phyloP scores from a whole-genome alignment of 2,113 vertebrate genomes.

The Phaethon lepturus region DNA sequence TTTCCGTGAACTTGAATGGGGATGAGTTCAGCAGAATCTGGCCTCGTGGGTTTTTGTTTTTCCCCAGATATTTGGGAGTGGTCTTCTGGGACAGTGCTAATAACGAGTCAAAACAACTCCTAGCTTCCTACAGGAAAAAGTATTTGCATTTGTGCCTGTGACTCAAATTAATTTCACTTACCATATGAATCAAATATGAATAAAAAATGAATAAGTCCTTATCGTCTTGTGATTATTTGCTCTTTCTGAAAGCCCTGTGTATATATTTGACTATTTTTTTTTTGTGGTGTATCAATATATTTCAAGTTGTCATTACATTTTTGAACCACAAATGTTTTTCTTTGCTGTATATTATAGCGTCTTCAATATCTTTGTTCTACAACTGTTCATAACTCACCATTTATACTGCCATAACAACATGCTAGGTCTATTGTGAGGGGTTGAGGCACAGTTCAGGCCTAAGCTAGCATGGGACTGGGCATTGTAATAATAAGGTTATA shows the following conservation, averaged over 20 bases:
- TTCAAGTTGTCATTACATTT: not conserved
- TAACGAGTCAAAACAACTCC: not conserved
- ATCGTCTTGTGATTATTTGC: constrained; percentile 9
- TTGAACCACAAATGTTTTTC: not conserved
- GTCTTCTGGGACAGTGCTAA: not conserved
- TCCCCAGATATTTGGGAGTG: not conserved
- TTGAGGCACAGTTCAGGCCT: not conserved
- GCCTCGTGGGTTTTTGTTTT: not conserved
- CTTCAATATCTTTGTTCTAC: not conserved
- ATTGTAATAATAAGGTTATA: not conserved
- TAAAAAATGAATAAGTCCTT: not conserved
- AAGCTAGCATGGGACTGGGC: not conserved
- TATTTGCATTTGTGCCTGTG: not conserved
- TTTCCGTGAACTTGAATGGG: not conserved
- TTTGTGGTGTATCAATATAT: not conserved
- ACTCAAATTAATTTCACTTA: constrained; percentile 12
- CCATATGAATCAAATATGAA: not conserved
- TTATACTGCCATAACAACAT: not conserved
- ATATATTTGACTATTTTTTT: not conserved
- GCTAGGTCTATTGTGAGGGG: not conserved
- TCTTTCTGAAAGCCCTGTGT: not conserved
- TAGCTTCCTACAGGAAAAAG: not conserved
- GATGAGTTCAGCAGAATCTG: not conserved
- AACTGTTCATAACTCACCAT: not conserved
- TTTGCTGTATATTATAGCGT: not conserved